Evolutionary conservation across 53 echinoderm and acorn worm genomes (phyloP), one percentile per base, ranked within the genome.

Genomic region (Pentamera pediparva): DNA sequence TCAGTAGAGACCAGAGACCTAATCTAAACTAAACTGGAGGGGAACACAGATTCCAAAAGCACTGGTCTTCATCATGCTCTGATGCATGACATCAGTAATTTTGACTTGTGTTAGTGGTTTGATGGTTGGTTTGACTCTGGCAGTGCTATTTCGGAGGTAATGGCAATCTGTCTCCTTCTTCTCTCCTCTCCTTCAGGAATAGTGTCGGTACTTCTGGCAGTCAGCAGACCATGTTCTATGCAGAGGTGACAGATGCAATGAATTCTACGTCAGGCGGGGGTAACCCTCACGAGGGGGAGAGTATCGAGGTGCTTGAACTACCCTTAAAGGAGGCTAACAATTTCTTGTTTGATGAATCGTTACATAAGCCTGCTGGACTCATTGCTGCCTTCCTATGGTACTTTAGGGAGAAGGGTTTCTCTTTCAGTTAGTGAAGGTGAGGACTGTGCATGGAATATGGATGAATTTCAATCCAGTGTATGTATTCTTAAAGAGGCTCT

Each of bases 231-330:
- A 40, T 78, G 9, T 89, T 84, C 75, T 89, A 89, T 84, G 84
- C 80, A 41, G 89, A 89, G 48, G 84, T 89, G 28, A 84, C 65
- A 49, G 89, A 89, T 56, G 52, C 49, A 18, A 89, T 89, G 89
- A 84, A 71, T 56, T 65, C 61, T 35, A 28, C 50, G 15, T 36
- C 69, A 31, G 89, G 89, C 22, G 89, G 89, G 26, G 89, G 89
- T 30, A 33, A 76, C 24, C 73, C 58, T 7, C 78, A 84, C 13
- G 89, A 89, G 70, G 89, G 89, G 18, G 89, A 89, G 43, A 17
- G 39, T 21, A 83, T 87, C 34, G 87, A 87, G 24, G 76, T 87
- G 19, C 13, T 83, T 38, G 87, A 87, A 36, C 29, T 83, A 15
- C 79, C 83, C 9, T 22, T 51, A 7, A 63, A 61, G 15, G 83